phyloP scores from a whole-genome alignment of 1,140 invertebrate species.

The Luehdorfia chinensis region DNA sequence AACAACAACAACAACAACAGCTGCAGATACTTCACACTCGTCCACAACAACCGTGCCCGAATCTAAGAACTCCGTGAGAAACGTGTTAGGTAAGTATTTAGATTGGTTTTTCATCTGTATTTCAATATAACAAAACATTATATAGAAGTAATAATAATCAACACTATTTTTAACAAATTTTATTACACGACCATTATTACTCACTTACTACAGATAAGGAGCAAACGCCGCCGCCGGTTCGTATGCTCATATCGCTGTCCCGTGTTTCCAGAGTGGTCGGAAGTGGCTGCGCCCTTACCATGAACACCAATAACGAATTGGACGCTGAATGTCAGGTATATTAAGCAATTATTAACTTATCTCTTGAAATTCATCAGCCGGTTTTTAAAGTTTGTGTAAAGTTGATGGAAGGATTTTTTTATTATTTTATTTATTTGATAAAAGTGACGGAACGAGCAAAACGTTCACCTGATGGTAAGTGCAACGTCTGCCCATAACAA shows the following conservation, averaged over 20 bases:
- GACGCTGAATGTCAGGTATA: conserved; percentile 61
- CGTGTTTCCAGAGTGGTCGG: conserved; percentile 46
- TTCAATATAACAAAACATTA: no score
- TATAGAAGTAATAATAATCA: no score
- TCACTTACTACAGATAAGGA: conserved; percentile 44
- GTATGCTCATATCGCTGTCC: conserved; percentile 16
- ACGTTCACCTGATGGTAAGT: no score
- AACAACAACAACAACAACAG: conserved; percentile 35
- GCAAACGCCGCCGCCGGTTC: conserved; percentile 27
- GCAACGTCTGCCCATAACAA: no score
- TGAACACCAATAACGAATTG: conserved; percentile 49
- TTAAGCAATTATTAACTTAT: background rate
- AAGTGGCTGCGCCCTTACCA: conserved; percentile 33
- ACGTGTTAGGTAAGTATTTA: conserved; percentile 45
- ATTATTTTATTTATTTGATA: no score
- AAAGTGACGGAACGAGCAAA: no score
- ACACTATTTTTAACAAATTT: no score
- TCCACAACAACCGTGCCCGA: conserved; percentile 32
- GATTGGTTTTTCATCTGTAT: no score
- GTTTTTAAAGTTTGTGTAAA: no score
- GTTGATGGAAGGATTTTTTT: no score
- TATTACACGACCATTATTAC: no score
- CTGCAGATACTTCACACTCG: conserved; percentile 31
- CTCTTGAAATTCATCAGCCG: no score
- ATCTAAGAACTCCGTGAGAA: conserved; percentile 43